A percentile compares a stretch with the other conserved stretches of the same genome.
phyloP scores from a whole-genome alignment of 2,797 vertebrate species.

The Lacerta viridis region DNA sequence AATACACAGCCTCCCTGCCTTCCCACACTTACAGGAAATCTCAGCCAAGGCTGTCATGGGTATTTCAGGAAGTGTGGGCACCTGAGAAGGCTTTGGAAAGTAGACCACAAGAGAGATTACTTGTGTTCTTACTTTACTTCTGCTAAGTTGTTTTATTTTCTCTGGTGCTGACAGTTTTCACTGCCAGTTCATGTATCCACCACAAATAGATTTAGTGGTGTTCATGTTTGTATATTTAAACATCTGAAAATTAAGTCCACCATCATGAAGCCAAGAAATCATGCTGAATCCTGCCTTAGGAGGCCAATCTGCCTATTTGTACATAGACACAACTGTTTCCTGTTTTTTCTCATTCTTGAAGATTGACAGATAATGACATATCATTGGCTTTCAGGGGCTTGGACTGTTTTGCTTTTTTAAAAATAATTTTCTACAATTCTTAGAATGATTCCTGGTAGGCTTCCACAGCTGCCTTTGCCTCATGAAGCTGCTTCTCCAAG shows the following conservation, averaged over 20 bases:
- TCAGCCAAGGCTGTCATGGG: not conserved
- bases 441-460: not conserved
- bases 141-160: not conserved
- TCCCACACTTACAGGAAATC: too few species aligned
- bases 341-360: not conserved
- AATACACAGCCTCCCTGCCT: too few species aligned
- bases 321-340: not conserved
- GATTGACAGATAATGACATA: not conserved
- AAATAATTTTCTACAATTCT: not conserved
- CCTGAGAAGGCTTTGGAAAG: not conserved
- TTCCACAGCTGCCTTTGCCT: fast-evolving
- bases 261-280: conserved; percentile 45
- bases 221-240: conserved; percentile 72
- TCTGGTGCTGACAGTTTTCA: not conserved
- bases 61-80: not conserved
- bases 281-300: conserved; percentile 38
- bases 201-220: conserved; percentile 63
- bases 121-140: not conserved
- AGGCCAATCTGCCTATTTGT: conserved; percentile 33
- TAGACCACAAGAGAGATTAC: not conserved
- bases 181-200: not conserved
- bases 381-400: not conserved
- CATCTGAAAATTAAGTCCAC: conserved; percentile 4
- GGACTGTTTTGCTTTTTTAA: not conserved
- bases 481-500: conserved; percentile 4